Base-by-base conservation (phyloP, 2,113 vertebrate species). In the Bufo gargarizans region DNA sequence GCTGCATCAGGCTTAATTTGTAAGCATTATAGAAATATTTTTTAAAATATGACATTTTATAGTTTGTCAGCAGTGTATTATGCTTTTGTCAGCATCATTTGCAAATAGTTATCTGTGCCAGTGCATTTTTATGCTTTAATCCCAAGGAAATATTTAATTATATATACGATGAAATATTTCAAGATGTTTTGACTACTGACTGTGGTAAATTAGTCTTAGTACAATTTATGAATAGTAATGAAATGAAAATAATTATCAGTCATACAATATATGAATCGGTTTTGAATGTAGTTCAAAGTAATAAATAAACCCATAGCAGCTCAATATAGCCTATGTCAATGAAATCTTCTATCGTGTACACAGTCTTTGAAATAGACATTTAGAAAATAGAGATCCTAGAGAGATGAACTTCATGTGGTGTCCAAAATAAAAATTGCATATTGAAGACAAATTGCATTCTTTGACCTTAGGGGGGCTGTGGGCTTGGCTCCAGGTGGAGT, bases 31-130 rank as follows among this genome's bases (percentile, higher is more conserved):
- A 65, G 49, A 53, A 65, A 82, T 47, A 63, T 63, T 65, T 65
- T 65, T 13, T 82, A 33, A 82, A 65, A 82, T 82, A 82, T 83
- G 81, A 65, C 61, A 69, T 83, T 83, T 83, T 83, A 22, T 83
- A 69, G 61, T 67, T 82, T 49, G 43, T 19, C 81, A 63, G 33
- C 79, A 82, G 79, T 82, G 65, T 16, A 65, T 67, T 83, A 50
- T 69, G 33, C 61, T n/a, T 83, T 83, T 83, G 81, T 50, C 45
- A 83, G 81, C 81, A 83, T 65, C 81, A 53, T 83, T 82, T 83
- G 20, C 61, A 69, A 83, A 83, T 83, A 83, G 81, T 83, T 67
- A 65, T 82, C 80, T 82, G 80, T 82, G 59, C 80, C 50, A 82
- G 80, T 12, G 80, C 80, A 82, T 49, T 65, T 82, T 43, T 16